Evolutionary conservation across 2,888 invertebrate species (phyloP), one percentile per base, ranked within the genome.

Genomic region (Anorthoa munda): DNA sequence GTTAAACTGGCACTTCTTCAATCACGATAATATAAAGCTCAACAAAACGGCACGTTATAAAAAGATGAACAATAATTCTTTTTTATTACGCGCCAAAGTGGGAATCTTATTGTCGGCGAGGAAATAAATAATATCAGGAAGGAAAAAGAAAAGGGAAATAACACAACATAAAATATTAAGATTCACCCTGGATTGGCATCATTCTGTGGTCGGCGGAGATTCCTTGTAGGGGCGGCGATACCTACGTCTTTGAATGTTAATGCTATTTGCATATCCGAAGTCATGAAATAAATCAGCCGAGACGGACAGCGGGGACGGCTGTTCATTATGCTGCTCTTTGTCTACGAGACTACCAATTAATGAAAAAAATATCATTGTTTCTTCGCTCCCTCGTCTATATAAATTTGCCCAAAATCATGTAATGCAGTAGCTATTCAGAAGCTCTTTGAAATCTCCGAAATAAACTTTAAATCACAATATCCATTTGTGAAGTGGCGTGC

Each of bases 131-230:
- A 94, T 95, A 95, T 94, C 92, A 93, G 93, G 92, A 95, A 94
- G 94, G 94, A 95, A 95, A 94, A 94, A 94, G 93, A 94, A 94
- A 94, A 94, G 93, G 93, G 94, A 94, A 95, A 95, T 95, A 95
- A 95, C 95, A 95, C 95, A 95, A 95, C 95, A 95, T 95, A 94
- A 96, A 96, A 95, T 96, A 96, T 96, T 95, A 96, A 96, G 95
- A 96, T 96, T 95, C 95, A 94, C 94, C 94, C 94, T 91, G 95
- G 95, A 96, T 96, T 96, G 96, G 95, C 95, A 94, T 96, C 95
- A 95, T 96, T 95, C 92, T 93, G 96, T 90, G 95, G 96, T 94
- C 92, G 94, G 91, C 91, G 90, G 90, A 92, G 93, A 93, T 95
- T 95, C 93, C 94, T 94, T 93, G 92, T 92, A 93, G 93, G 93